Evolutionary conservation across 2,888 invertebrate genomes (phyloP).

Genomic region (Cantharis rustica): DNA sequence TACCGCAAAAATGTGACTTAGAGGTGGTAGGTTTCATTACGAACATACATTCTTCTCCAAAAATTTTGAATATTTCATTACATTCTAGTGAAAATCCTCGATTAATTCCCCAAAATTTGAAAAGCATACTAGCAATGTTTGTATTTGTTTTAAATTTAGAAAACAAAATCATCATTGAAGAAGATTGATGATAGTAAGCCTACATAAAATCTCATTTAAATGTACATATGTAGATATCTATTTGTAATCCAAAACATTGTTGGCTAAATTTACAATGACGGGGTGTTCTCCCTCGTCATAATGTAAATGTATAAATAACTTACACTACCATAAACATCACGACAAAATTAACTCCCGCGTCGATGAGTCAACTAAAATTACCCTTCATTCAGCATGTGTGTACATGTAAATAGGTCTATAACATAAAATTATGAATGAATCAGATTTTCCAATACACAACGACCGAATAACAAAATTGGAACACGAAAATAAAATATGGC

Average conservation of each 20-base stretch:
- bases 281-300: constrained; percentile 6
- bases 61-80: too few species aligned
- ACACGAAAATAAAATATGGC: neutral
- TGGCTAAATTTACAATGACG: neutral
- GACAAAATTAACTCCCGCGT: constrained; percentile 16
- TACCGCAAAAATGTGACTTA: too few species aligned
- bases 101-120: too few species aligned
- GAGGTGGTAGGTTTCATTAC: too few species aligned
- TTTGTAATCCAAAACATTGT: too few species aligned
- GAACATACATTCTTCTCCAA: too few species aligned
- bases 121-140: too few species aligned
- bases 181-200: neutral
- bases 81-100: too few species aligned
- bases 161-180: neutral
- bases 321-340: constrained; percentile 9
- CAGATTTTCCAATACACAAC: neutral
- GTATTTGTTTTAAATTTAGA: too few species aligned
- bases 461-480: neutral
- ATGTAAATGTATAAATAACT: neutral
- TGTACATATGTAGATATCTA: neutral
- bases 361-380: constrained; percentile 20
- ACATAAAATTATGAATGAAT: neutral
- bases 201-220: neutral
- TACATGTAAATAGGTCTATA: neutral
- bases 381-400: constrained; percentile 8